A percentile compares a stretch with the other conserved stretches of the same genome.
Evolutionary conservation across 2,888 invertebrate genomes (phyloP).

Genomic region (Cyclophora albipunctata): DNA sequence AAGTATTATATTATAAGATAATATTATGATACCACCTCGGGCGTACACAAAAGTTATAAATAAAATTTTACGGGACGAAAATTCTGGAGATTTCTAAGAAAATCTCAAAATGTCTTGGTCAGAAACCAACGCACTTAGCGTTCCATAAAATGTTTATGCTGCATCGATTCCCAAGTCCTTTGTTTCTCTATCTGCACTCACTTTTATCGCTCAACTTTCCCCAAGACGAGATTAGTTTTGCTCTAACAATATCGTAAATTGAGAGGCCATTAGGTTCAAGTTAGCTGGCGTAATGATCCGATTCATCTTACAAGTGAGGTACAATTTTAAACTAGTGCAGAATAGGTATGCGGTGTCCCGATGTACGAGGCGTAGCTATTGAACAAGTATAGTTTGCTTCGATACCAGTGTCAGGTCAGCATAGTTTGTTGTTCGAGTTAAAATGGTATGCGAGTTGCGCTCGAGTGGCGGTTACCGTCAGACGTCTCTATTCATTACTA

Average conservation of each 20-base stretch:
- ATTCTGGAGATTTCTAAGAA: too few species aligned
- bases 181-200: conserved; percentile 45
- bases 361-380: conserved; percentile 19
- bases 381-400: conserved; percentile 29
- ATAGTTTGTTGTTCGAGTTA: conserved; percentile 51
- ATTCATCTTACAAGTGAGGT: conserved; percentile 35
- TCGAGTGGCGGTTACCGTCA: conserved; percentile 56
- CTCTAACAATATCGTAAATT: conserved; percentile 51
- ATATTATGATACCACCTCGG: too few species aligned
- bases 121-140: too few species aligned
- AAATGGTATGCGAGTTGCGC: conserved; percentile 57
- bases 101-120: too few species aligned
- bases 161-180: conserved; percentile 34
- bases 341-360: conserved; percentile 23
- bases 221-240: conserved; percentile 53
- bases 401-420: conserved; percentile 36
- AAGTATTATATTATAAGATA: too few species aligned
- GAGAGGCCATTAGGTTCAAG: conserved; percentile 36
- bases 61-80: too few species aligned
- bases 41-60: too few species aligned
- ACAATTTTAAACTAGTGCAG: conserved; percentile 25
- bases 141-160: too few species aligned
- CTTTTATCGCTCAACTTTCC: conserved; percentile 55
- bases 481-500: conserved; percentile 71
- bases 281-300: conserved; percentile 38